Evolutionary conservation across 2,113 vertebrate species (phyloP).

Genomic region (Suncus etruscus): DNA sequence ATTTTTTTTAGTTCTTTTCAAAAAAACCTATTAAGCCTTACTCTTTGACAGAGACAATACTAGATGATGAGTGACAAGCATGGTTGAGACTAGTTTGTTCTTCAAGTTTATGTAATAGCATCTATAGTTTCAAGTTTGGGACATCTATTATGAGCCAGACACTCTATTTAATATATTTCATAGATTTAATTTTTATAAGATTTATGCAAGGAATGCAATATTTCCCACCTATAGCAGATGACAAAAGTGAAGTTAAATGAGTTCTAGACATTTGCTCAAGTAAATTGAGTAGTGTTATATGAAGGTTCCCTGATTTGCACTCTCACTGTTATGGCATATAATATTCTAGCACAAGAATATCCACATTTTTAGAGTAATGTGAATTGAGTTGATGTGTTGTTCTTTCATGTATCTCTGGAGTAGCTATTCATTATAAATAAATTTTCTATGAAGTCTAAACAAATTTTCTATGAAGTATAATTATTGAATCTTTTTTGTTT

Average conservation of each 20-base stretch:
- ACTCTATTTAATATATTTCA: background rate
- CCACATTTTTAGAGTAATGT: background rate
- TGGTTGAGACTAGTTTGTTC: background rate
- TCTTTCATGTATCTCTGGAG: background rate
- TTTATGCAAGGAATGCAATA: background rate
- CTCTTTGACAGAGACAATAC: background rate
- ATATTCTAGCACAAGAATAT: background rate
- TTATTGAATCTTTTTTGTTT: background rate
- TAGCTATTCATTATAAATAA: constrained; percentile 11
- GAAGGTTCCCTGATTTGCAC: background rate
- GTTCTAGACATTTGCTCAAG: background rate
- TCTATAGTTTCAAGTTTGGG: background rate
- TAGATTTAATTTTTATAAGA: background rate
- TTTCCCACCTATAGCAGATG: background rate
- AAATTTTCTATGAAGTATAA: background rate
- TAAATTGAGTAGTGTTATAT: background rate
- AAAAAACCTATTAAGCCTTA: background rate
- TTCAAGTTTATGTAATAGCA: background rate
- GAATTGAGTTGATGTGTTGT: constrained; percentile 8
- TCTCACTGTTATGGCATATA: background rate
- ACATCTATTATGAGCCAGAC: background rate
- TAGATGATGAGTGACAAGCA: background rate
- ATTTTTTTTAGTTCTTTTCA: background rate
- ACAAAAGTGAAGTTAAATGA: constrained; percentile 1
- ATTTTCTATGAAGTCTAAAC: background rate